Conservation (phyloP, 2,113 vertebrate genomes). For the Romanogobio albipinnatus region DNA sequence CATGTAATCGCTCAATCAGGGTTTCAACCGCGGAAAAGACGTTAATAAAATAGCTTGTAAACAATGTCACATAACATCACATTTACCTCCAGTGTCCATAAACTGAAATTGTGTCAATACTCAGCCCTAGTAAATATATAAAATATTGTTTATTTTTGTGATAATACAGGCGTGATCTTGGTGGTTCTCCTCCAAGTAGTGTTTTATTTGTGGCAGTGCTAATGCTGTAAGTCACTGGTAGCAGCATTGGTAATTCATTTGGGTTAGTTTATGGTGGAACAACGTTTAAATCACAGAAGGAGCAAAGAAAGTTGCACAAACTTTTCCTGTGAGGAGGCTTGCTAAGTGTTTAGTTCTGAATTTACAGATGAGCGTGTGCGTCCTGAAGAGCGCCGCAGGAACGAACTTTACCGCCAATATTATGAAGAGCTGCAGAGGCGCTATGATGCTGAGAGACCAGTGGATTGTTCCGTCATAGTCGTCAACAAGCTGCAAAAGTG, state of each 20-base stretch:
- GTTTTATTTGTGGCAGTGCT: background rate
- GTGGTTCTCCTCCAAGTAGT: background rate
- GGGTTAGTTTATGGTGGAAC: background rate
- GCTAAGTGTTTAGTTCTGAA: background rate
- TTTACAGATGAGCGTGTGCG: constrained; percentile 80
- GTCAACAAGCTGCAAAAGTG: constrained; percentile 98
- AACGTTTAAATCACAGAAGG: background rate
- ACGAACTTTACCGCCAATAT: constrained; percentile 94
- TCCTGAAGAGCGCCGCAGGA: constrained; percentile 88
- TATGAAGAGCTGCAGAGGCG: constrained; percentile 96
- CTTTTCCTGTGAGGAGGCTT: background rate
- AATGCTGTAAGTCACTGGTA: background rate
- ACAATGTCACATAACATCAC: too few relatives aligned
- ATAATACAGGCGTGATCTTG: background rate
- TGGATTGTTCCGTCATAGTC: constrained; percentile 97
- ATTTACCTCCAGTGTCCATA: too few relatives aligned
- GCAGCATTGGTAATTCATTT: background rate
- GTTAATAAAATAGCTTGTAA: too few relatives aligned
- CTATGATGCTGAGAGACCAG: constrained; percentile 89
- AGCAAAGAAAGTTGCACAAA: too few relatives aligned
- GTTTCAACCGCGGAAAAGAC: too few relatives aligned
- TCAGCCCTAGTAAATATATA: background rate
- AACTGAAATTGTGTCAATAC: too few relatives aligned
- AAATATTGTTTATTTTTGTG: too few relatives aligned
- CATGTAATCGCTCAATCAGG: too few relatives aligned